phyloP scores from a whole-genome alignment of 2,888 invertebrate species.

The Operophtera brumata region DNA sequence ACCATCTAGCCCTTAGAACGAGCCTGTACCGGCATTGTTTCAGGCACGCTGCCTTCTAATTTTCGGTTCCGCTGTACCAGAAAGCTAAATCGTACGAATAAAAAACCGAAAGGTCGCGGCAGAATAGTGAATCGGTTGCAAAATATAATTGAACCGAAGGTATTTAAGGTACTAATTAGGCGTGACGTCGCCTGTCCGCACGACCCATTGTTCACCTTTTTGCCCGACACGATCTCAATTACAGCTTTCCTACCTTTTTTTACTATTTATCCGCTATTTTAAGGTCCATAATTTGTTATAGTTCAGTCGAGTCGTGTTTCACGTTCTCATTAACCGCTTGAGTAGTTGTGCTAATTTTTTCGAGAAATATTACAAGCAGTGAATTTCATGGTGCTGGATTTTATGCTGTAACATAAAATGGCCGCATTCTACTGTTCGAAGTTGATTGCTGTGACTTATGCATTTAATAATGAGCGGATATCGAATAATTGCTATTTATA shows the following conservation, averaged over 20 bases:
- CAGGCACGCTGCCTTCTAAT: constrained; percentile 55
- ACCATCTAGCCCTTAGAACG: not conserved
- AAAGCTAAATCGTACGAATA: constrained; percentile 55
- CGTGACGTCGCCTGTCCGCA: constrained; percentile 49
- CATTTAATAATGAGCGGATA: constrained; percentile 51
- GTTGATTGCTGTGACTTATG: constrained; percentile 57
- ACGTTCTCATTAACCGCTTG: constrained; percentile 76
- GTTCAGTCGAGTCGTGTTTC: constrained; percentile 68
- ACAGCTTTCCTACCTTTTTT: constrained; percentile 50
- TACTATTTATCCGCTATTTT: constrained; percentile 65
- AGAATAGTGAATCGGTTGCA: constrained; percentile 29
- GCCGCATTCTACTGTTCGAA: constrained; percentile 52
- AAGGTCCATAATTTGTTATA: constrained; percentile 68
- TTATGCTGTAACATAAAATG: constrained; percentile 63
- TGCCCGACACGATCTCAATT: constrained; percentile 63
- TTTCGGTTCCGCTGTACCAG: constrained; percentile 57
- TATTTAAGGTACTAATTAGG: constrained; percentile 67
- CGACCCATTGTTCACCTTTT: constrained; percentile 65
- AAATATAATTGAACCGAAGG: constrained; percentile 64
- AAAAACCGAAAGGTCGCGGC: constrained; percentile 51
- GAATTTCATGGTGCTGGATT: constrained; percentile 67
- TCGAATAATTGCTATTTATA: constrained; percentile 29
- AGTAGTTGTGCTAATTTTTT: constrained; percentile 76
- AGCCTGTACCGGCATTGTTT: constrained; percentile 56
- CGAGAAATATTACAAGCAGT: constrained; percentile 64